Evolutionary conservation across 2,888 invertebrate species (phyloP).

Genomic region (Watsonalla binaria): DNA sequence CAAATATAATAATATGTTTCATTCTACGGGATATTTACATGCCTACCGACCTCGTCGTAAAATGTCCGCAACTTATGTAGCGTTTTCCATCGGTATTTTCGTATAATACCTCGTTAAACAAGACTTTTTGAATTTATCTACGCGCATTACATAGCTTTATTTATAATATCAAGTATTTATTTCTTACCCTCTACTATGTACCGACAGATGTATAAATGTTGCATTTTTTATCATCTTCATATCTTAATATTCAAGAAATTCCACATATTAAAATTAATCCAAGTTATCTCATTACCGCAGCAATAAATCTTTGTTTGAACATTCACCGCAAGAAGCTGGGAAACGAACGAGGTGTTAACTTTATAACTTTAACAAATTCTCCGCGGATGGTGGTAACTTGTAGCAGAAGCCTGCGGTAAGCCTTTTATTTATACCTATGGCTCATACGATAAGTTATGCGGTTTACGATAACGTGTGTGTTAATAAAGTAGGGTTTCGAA

Average conservation of each 20-base stretch:
- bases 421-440: neutral
- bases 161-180: neutral
- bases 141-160: too few species aligned
- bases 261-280: conserved; percentile 16
- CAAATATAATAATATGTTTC: too few species aligned
- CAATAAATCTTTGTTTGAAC: conserved; percentile 7
- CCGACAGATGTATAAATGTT: neutral
- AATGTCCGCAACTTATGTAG: too few species aligned
- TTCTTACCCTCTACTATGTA: neutral
- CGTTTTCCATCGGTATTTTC: too few species aligned
- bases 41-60: too few species aligned
- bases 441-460: too few species aligned
- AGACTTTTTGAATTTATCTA: too few species aligned
- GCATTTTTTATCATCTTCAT: neutral
- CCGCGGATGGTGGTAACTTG: neutral
- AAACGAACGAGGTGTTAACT: neutral
- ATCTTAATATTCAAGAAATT: conserved; percentile 3
- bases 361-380: neutral
- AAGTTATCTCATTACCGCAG: conserved; percentile 23
- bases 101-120: too few species aligned
- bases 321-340: neutral
- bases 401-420: neutral
- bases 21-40: too few species aligned
- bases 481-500: too few species aligned
- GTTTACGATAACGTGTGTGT: too few species aligned